Evolutionary conservation across 2,797 vertebrate species (phyloP).

Genomic region (Phrynocephalus vlangalii): DNA sequence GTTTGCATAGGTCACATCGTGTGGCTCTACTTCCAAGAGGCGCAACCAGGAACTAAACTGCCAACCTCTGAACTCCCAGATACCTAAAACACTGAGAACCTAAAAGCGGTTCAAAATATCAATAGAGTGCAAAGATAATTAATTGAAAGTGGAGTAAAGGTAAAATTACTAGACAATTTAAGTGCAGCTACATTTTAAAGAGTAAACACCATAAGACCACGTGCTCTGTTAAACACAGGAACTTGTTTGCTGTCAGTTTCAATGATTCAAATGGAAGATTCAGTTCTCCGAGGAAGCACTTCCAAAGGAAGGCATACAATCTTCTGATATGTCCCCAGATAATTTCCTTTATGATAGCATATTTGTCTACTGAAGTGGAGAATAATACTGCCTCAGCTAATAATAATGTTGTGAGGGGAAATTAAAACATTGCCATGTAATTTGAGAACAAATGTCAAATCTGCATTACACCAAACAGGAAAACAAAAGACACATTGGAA

Average conservation of each 20-base stretch:
- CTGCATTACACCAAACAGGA: not conserved
- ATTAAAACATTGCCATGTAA: not conserved
- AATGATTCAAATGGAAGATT: not conserved
- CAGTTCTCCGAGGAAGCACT: not conserved
- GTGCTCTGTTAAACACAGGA: not conserved
- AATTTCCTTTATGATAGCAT: not conserved
- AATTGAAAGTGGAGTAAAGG: constrained; percentile 19
- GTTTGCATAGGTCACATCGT: no score
- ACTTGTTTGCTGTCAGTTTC: not conserved
- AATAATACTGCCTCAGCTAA: not conserved
- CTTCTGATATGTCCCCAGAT: not conserved
- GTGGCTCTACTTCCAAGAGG: no score
- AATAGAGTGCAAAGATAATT: constrained; percentile 13
- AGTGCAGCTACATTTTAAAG: constrained; percentile 33
- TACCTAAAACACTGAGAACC: not conserved
- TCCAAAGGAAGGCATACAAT: not conserved
- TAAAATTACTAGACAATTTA: not conserved
- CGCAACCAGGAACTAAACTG: no score
- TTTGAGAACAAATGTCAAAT: not conserved
- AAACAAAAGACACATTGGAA: not conserved
- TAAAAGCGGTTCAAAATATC: not conserved
- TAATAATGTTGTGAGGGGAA: not conserved
- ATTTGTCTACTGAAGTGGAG: not conserved
- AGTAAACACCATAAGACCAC: constrained; percentile 16
- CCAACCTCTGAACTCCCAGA: no score